Percentiles rank a stretch among this genome's conserved stretches.
phyloP scores from a whole-genome alignment of 2,113 vertebrate species.

The Daphoenositta chrysoptera region DNA sequence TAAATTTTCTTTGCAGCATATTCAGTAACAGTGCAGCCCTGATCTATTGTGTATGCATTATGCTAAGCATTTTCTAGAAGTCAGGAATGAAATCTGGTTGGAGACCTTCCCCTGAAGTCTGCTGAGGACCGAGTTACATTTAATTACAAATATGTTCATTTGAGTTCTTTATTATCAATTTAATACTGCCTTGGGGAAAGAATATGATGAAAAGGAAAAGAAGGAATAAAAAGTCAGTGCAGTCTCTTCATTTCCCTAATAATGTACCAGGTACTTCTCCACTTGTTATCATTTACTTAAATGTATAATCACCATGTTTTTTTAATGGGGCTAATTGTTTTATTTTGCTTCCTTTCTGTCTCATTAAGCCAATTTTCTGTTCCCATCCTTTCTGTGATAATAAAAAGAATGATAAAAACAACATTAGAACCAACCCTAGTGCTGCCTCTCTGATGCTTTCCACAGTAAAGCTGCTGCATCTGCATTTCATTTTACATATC shows the following conservation, averaged over 20 bases:
- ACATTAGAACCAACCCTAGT: neutral
- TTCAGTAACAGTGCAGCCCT: neutral
- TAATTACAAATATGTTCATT: neutral
- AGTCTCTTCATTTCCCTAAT: neutral
- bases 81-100: neutral
- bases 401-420: neutral
- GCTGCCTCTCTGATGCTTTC: neutral
- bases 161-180: neutral
- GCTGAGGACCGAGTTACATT: neutral
- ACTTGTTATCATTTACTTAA: neutral
- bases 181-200: neutral
- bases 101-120: neutral
- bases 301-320: neutral
- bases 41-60: neutral
- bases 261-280: neutral
- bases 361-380: neutral
- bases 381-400: neutral
- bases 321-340: neutral
- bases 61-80: neutral
- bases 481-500: neutral
- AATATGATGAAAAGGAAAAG: neutral
- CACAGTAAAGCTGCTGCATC: neutral
- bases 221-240: neutral
- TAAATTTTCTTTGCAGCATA: neutral
- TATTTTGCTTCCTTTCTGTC: conserved; percentile 4